Percentiles rank a stretch among this genome's conserved stretches.
Evolutionary conservation across 30 jellyfish, hydroid and myxozoan genomes (phyloP).

Genomic region (Pelagia noctiluca): DNA sequence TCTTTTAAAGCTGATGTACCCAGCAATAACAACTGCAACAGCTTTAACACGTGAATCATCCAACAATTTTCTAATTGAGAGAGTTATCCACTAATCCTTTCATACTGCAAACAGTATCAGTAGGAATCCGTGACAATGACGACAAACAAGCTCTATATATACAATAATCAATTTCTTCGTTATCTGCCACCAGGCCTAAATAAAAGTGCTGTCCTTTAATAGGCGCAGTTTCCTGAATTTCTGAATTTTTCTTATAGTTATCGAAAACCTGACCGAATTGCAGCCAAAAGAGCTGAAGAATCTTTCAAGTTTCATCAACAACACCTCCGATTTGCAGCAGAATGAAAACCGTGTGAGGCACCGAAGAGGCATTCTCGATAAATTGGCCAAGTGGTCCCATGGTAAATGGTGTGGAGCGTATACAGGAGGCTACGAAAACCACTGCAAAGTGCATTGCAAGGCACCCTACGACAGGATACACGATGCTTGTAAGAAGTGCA

Average conservation of each 20-base stretch:
- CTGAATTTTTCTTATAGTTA: constrained; percentile 20
- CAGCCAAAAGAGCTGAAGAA: constrained; percentile 16
- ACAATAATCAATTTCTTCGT: too few relatives aligned
- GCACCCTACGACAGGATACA: constrained; percentile 62
- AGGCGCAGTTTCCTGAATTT: too few relatives aligned
- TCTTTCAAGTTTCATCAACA: constrained; percentile 14
- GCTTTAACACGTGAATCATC: too few relatives aligned
- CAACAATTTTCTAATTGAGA: too few relatives aligned
- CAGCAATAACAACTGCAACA: too few relatives aligned
- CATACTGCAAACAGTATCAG: too few relatives aligned
- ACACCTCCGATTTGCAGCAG: background rate
- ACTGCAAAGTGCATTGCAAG: constrained; percentile 68
- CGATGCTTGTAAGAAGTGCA: constrained; percentile 64
- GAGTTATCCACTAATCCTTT: too few relatives aligned
- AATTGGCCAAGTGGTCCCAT: constrained; percentile 71
- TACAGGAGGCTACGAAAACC: constrained; percentile 80
- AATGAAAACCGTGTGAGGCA: constrained; percentile 15
- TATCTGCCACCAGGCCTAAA: too few relatives aligned
- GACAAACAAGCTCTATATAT: too few relatives aligned
- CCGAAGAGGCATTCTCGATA: constrained; percentile 66
- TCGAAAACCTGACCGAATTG: constrained; percentile 43
- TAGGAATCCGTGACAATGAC: too few relatives aligned
- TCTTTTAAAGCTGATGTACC: too few relatives aligned
- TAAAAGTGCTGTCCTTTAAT: too few relatives aligned
- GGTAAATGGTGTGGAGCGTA: constrained; percentile 91